Conservation (phyloP, 1,140 invertebrate genomes). For the Chlorops oryzae region DNA sequence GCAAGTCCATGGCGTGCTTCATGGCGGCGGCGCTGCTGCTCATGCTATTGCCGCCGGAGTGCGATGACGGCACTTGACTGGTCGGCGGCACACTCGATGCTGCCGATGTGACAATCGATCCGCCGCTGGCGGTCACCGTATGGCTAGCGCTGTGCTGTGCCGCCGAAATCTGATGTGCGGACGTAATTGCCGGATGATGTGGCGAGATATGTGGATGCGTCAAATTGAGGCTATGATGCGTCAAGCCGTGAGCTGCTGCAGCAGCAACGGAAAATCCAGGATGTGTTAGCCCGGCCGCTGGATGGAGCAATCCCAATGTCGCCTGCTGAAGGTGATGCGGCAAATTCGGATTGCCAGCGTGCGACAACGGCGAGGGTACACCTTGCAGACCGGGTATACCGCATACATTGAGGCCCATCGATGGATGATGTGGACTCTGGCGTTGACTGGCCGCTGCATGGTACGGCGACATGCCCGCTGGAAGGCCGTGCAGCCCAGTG, state of each 20-base stretch:
- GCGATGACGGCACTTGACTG: slow-evolving; percentile 33
- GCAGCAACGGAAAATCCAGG: slow-evolving; percentile 38
- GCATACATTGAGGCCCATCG: slow-evolving; percentile 41
- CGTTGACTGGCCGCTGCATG: slow-evolving; percentile 37
- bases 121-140: slow-evolving; percentile 24
- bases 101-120: slow-evolving; percentile 17
- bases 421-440: slow-evolving; percentile 31
- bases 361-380: slow-evolving; percentile 22
- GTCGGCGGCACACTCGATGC: slow-evolving; percentile 30
- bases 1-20: too few relatives aligned
- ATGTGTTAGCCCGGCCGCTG: slow-evolving; percentile 34
- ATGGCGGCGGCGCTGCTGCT: slow-evolving; percentile 15
- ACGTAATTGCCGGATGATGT: slow-evolving; percentile 29
- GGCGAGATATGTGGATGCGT: slow-evolving; percentile 45
- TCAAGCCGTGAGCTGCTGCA: slow-evolving; percentile 30
- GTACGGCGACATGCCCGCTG: slow-evolving; percentile 42
- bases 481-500: slow-evolving; percentile 28
- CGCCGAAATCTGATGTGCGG: slow-evolving; percentile 28
- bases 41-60: too few relatives aligned
- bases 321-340: slow-evolving; percentile 41
- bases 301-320: slow-evolving; percentile 29
- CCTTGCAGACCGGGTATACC: slow-evolving; percentile 31
- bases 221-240: slow-evolving; percentile 41
- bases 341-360: slow-evolving; percentile 34
- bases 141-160: slow-evolving; percentile 11